Evolutionary conservation across 2,888 invertebrate species (phyloP), one percentile per base, ranked within the genome.

Genomic region (Crematogaster levior): DNA sequence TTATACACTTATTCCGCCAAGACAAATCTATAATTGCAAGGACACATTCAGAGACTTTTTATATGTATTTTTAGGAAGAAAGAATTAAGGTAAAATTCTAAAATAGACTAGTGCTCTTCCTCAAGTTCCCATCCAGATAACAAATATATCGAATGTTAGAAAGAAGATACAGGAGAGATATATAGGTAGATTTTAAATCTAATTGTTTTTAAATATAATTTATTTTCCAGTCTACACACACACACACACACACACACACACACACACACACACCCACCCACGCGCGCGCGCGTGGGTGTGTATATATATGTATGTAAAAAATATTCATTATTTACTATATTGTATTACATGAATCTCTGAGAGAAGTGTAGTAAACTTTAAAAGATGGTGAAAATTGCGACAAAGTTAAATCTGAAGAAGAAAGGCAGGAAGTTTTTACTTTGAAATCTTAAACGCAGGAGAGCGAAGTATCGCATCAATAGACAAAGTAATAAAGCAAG

Each of bases 71-170:
- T 48, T 48, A 6, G 61, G 24, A 18, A 53, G 18, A 48, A 61
- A 61, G n/a, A n/a, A n/a, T 15, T 61, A n/a, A 60, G 15, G 21
- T n/a, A 74, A 73, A n/a, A n/a, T 46, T n/a, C 21, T 74, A 34
- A 74, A 48, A 21, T 21, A 60, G 46, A n/a, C n/a, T n/a, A n/a
- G n/a, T 9, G 34, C 0, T 5, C 18, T n/a, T 10, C 18, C 21
- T 46, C 18, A 34, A 60, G 15, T 24, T 40, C 3, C 30, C 10
- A 74, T 34, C 3, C 34, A 46, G 3, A 48, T 48, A 48, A 21
- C 34, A 74, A 74, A 21, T 30, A 73, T 6, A 5, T 56, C 40
- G 15, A 15, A 60, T 34, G 21, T 46, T 46, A 30, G 34, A 60
- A 21, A 34, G 15, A 30, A 58, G 18, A 46, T 34, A 3, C 21